Evolutionary conservation across 2,888 invertebrate species (phyloP).

Genomic region (Plebejus argus): DNA sequence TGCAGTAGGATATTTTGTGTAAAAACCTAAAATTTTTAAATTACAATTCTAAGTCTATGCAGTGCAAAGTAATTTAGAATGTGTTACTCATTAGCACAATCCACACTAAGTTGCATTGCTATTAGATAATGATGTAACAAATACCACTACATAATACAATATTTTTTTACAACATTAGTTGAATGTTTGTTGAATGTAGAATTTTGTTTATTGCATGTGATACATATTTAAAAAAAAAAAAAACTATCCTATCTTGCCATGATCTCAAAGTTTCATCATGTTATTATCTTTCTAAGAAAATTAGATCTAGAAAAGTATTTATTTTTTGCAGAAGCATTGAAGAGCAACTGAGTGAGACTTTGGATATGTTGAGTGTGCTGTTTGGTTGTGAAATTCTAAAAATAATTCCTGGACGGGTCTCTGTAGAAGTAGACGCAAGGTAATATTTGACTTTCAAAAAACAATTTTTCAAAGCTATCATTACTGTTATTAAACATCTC

Average conservation of each 20-base stretch:
- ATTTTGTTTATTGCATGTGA: background rate
- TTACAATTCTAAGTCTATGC: background rate
- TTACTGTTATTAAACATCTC: background rate
- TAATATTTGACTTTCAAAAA: slow-evolving; percentile 50
- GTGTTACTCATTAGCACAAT: background rate
- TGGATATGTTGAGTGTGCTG: slow-evolving; percentile 96
- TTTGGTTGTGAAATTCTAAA: slow-evolving; percentile 99
- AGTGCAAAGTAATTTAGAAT: background rate
- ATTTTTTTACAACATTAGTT: background rate
- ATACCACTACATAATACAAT: background rate
- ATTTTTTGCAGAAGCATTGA: slow-evolving; percentile 78
- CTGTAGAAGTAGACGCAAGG: slow-evolving; percentile 98
- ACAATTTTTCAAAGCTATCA: background rate
- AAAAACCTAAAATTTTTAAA: background rate
- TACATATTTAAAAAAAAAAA: no score
- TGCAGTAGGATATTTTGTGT: background rate
- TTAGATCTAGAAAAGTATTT: background rate
- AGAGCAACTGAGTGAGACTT: slow-evolving; percentile 90
- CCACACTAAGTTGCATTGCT: background rate
- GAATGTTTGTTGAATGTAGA: background rate
- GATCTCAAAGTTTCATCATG: no score
- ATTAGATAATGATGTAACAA: background rate
- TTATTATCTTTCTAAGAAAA: no score
- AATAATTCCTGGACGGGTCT: slow-evolving; percentile 98
- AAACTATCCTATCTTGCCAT: no score